Percentiles rank a stretch among this genome's conserved stretches.
Evolutionary conservation across 2,888 invertebrate species (phyloP).

Genomic region (Cantharis nigra): DNA sequence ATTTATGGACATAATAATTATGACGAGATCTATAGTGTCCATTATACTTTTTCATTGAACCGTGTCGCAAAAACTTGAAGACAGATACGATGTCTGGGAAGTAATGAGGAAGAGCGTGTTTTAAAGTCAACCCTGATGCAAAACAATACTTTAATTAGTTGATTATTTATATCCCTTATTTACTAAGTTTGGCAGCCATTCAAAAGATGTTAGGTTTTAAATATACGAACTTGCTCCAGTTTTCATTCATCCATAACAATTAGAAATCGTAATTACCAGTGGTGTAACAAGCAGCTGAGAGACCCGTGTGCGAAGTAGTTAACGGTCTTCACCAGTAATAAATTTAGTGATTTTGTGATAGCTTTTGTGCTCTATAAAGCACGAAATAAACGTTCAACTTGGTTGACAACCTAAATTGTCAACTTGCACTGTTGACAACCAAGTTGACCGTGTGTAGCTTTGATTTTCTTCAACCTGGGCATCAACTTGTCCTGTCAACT

Average conservation of each 20-base stretch:
- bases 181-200: not conserved
- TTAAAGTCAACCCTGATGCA: not conserved
- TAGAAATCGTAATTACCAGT: not conserved
- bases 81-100: not conserved
- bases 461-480: no score
- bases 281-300: no score
- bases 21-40: not conserved
- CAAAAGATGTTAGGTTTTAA: not conserved
- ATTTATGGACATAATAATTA: not conserved
- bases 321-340: no score
- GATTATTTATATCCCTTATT: not conserved
- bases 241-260: not conserved
- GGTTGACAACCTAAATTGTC: no score
- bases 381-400: no score
- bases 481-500: no score
- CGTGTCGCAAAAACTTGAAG: not conserved
- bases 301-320: no score
- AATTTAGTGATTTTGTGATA: no score
- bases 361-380: no score
- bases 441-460: no score
- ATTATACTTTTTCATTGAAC: not conserved
- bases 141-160: not conserved
- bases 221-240: not conserved
- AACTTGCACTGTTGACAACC: no score
- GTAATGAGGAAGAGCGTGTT: not conserved